These are phyloP conservation scores for Holothuria leucospilota DNA, from an alignment of 53 echinoderm and acorn worm species.

Conservation along the genomic window DNA sequence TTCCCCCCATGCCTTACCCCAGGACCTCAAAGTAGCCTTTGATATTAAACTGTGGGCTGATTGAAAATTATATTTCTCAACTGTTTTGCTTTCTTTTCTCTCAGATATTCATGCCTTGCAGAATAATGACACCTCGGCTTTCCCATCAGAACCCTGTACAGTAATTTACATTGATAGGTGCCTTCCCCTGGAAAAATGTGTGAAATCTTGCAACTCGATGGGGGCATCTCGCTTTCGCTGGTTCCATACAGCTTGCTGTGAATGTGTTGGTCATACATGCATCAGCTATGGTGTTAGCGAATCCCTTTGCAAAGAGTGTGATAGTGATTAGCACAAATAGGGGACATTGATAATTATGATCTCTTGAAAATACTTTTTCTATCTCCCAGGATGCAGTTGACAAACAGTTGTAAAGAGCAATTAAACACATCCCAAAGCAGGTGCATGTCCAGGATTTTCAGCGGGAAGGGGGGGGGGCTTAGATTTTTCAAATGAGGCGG, in stretches of 20 bases:
- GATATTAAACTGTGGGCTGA: no score
- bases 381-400: neutral
- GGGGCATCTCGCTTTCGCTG: constrained; percentile 83
- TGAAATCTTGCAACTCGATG: constrained; percentile 79
- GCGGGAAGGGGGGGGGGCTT: no score
- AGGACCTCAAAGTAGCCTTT: no score
- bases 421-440: neutral
- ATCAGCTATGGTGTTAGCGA: constrained; percentile 88
- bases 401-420: neutral
- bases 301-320: constrained; percentile 78
- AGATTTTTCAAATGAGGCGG: no score
- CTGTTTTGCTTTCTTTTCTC: no score
- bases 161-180: constrained; percentile 86
- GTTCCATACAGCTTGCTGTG: constrained; percentile 96
- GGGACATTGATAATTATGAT: neutral
- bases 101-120: no score
- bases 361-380: neutral
- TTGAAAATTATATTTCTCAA: neutral
- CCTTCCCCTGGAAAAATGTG: constrained; percentile 78
- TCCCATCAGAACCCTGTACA: constrained; percentile 50
- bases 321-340: neutral
- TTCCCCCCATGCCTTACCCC: no score
- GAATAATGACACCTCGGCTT: neutral
- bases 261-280: constrained; percentile 89
- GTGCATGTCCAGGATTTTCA: no score